Evolutionary conservation across 2,113 vertebrate genomes (phyloP).

Genomic region (Enhydra lutris): DNA sequence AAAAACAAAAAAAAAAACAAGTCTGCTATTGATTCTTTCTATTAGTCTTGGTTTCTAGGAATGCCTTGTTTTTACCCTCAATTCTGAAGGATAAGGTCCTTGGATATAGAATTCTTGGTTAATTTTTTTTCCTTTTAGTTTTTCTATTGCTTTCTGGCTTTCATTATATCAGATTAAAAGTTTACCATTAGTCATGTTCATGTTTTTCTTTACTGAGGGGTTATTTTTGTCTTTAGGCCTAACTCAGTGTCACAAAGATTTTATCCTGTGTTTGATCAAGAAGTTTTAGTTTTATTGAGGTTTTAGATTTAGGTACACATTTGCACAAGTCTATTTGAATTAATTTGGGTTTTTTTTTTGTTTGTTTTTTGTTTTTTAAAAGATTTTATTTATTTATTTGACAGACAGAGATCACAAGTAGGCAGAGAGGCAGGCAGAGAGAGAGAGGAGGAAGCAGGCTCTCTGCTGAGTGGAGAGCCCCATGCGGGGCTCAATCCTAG

Average conservation of each 20-base stretch:
- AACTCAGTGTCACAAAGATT: background rate
- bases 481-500: no score
- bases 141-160: background rate
- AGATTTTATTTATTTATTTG: no score
- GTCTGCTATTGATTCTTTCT: background rate
- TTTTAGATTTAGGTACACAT: background rate
- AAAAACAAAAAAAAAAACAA: background rate
- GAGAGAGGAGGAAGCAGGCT: no score
- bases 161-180: background rate
- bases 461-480: no score
- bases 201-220: background rate
- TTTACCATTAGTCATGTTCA: background rate
- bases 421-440: no score
- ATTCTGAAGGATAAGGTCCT: background rate
- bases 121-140: background rate
- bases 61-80: background rate
- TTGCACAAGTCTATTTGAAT: background rate
- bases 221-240: background rate
- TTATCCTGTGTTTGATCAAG: background rate
- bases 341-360: no score
- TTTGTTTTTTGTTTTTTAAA: no score
- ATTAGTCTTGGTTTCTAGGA: background rate
- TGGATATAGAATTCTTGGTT: background rate
- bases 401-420: no score
- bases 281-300: background rate